phyloP scores from a whole-genome alignment of 92 coral and sea anemone genomes.

The Parazoanthus atlanticus region DNA sequence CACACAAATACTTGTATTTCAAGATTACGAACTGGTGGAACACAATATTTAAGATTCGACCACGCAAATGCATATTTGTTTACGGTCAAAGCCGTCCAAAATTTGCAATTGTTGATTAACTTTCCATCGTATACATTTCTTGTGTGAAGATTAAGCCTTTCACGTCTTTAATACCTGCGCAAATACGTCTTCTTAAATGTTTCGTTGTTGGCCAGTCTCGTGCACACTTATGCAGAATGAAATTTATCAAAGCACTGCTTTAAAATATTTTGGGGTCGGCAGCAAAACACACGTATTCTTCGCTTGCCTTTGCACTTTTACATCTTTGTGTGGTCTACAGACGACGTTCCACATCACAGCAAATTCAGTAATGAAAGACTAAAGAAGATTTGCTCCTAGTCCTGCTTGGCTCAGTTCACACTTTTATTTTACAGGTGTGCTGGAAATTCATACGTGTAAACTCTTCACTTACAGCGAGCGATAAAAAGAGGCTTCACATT shows the following conservation, averaged over 20 bases:
- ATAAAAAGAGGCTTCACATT: not conserved
- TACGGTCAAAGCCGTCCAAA: not conserved
- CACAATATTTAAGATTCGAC: not conserved
- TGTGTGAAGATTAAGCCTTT: not conserved
- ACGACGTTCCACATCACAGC: not conserved
- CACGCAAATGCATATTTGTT: not conserved
- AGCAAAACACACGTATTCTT: not conserved
- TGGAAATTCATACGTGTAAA: not conserved
- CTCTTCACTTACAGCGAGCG: not conserved
- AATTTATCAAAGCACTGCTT: not conserved
- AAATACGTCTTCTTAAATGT: too few species aligned
- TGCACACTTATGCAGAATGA: not conserved
- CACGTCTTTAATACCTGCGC: too few species aligned
- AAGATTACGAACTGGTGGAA: not conserved
- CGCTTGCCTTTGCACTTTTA: not conserved
- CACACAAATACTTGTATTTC: slow-evolving; percentile 8
- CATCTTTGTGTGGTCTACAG: not conserved
- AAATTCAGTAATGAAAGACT: not conserved
- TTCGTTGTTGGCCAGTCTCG: too few species aligned
- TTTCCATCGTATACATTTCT: not conserved
- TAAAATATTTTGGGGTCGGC: not conserved
- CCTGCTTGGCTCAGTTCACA: not conserved
- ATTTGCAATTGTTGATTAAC: not conserved
- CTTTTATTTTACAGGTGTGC: not conserved
- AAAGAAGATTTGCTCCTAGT: not conserved